phyloP scores from a whole-genome alignment of 2,888 invertebrate genomes.

The Campaea margaritaria region DNA sequence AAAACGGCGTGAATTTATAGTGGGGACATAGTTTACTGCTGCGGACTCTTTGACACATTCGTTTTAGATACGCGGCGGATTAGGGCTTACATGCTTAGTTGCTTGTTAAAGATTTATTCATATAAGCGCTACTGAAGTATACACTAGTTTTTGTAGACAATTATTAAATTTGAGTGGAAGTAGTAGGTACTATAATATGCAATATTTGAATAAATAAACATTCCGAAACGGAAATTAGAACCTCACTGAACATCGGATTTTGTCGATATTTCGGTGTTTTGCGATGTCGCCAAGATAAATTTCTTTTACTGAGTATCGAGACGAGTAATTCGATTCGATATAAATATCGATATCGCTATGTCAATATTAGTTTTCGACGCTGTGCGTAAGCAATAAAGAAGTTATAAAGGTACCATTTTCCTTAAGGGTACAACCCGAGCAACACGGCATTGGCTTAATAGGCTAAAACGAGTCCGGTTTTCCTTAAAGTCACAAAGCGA shows the following conservation, averaged over 20 bases:
- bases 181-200: too few relatives aligned
- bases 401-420: conserved; percentile 5
- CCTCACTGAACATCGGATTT: too few relatives aligned
- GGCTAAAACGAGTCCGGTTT: conserved; percentile 15
- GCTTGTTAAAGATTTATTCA: background rate
- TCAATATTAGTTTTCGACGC: too few relatives aligned
- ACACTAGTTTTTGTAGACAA: background rate
- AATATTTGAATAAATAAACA: too few relatives aligned
- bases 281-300: too few relatives aligned
- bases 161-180: too few relatives aligned
- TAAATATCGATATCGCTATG: too few relatives aligned
- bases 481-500: conserved; percentile 27
- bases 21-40: conserved; percentile 33
- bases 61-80: conserved; percentile 24
- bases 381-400: conserved; percentile 3
- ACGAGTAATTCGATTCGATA: too few relatives aligned
- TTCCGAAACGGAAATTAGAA: too few relatives aligned
- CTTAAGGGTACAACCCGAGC: conserved; percentile 12
- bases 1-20: conserved; percentile 34
- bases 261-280: too few relatives aligned
- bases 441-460: conserved; percentile 14
- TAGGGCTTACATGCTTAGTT: background rate
- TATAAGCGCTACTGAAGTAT: background rate
- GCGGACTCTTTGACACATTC: conserved; percentile 30
- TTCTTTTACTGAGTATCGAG: too few relatives aligned